Evolutionary conservation across 2,797 vertebrate genomes (phyloP).

Genomic region (Ctenopoma multispine): DNA sequence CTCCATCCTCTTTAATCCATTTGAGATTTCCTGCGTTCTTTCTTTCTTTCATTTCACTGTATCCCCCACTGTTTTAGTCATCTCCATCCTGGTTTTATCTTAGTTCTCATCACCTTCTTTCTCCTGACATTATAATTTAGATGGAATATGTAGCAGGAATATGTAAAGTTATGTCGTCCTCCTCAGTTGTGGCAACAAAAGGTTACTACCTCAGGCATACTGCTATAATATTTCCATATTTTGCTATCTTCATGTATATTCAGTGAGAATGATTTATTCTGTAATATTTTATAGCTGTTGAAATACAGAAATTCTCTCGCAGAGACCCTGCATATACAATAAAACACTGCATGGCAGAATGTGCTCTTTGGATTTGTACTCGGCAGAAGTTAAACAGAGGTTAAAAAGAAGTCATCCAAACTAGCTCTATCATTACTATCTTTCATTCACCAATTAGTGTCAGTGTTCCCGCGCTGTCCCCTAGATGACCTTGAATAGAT

Average conservation of each 20-base stretch:
- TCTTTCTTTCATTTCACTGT: constrained; percentile 54
- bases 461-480: constrained; percentile 61
- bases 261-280: constrained; percentile 73
- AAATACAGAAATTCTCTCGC: constrained; percentile 54
- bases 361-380: constrained; percentile 47
- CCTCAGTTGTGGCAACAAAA: constrained; percentile 80
- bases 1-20: constrained; percentile 65
- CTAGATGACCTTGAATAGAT: constrained; percentile 69
- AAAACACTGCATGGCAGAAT: constrained; percentile 39
- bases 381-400: constrained; percentile 67
- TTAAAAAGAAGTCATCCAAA: constrained; percentile 74
- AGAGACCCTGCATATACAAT: constrained; percentile 18
- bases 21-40: constrained; percentile 51
- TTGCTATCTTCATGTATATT: constrained; percentile 77
- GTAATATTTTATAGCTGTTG: constrained; percentile 60
- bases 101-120: constrained; percentile 61
- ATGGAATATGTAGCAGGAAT: constrained; percentile 65
- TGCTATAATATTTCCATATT: constrained; percentile 78
- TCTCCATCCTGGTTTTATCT: constrained; percentile 38
- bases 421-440: constrained; percentile 67
- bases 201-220: constrained; percentile 79
- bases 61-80: constrained; percentile 46
- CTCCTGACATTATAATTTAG: constrained; percentile 64
- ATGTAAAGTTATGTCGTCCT: constrained; percentile 74
- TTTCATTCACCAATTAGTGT: constrained; percentile 77